phyloP scores from a whole-genome alignment of 2,113 vertebrate genomes.

The Atrichornis clamosus region DNA sequence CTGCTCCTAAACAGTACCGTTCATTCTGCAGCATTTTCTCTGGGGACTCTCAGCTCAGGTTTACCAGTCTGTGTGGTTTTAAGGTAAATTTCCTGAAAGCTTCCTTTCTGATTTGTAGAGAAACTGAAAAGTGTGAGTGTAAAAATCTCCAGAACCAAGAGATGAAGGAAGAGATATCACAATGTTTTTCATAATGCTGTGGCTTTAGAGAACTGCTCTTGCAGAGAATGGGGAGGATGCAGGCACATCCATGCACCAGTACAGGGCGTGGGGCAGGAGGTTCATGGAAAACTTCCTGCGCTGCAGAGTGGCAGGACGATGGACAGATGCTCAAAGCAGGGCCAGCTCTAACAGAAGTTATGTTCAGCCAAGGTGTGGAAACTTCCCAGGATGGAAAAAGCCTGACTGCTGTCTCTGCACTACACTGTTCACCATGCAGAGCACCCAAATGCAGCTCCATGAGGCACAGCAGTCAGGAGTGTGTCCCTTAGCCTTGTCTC shows the following conservation, averaged over 20 bases:
- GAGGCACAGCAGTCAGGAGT: neutral
- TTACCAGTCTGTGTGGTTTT: neutral
- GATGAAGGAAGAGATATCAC: neutral
- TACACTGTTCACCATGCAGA: rapidly evolving
- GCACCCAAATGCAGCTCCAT: rapidly evolving
- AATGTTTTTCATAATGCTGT: neutral
- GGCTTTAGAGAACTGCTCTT: neutral
- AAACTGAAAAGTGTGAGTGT: neutral
- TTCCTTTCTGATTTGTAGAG: neutral
- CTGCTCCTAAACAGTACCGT: neutral
- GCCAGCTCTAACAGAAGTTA: neutral
- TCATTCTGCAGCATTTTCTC: neutral
- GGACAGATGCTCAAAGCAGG: neutral
- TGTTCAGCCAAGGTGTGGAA: neutral
- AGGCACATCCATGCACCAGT: neutral
- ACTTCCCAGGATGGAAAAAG: neutral
- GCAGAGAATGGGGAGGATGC: neutral
- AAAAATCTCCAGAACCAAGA: neutral
- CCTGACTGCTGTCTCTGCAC: neutral
- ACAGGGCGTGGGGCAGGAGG: rapidly evolving
- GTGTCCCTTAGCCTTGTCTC: neutral
- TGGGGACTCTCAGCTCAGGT: neutral
- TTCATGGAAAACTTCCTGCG: neutral
- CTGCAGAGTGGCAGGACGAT: neutral
- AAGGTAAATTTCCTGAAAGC: neutral